A percentile compares a stretch with the other conserved stretches of the same genome.
These are phyloP conservation scores for Hozukius guyotensis DNA, from an alignment of 2,797 vertebrate genomes.

Conservation along the genomic window DNA sequence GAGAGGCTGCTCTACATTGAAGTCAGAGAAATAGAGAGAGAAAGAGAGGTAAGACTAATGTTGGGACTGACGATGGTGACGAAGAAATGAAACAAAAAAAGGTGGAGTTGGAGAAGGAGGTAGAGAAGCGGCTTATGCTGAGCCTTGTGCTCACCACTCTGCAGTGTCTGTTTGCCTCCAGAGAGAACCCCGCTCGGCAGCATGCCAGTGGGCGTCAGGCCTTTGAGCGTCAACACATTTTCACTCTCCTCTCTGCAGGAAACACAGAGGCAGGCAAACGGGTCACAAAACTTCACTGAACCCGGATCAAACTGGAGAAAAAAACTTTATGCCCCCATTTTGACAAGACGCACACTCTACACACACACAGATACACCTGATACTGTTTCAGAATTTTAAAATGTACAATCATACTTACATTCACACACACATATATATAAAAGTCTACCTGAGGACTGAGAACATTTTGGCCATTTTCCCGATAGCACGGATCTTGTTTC, in stretches of 20 bases:
- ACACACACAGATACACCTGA: neutral
- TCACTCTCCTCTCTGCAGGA: conserved; percentile 88
- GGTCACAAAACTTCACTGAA: conserved; percentile 46
- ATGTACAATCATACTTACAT: neutral
- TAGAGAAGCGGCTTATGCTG: conserved; percentile 18
- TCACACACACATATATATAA: conserved; percentile 7
- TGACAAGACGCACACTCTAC: neutral
- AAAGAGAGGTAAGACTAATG: conserved; percentile 6
- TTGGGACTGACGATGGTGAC: conserved; percentile 13
- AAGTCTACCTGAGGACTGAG: conserved; percentile 85
- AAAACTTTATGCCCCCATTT: neutral
- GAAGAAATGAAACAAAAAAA: conserved; percentile 25
- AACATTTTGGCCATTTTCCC: conserved; percentile 91
- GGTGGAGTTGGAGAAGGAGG: conserved; percentile 17
- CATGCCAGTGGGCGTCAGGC: conserved; percentile 88
- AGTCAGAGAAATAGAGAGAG: neutral
- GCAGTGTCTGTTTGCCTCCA: conserved; percentile 87
- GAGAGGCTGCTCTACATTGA: conserved; percentile 6
- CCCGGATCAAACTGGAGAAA: conserved; percentile 7
- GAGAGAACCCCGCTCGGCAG: conserved; percentile 87
- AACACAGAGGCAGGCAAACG: conserved; percentile 41
- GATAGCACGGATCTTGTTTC: conserved; percentile 88
- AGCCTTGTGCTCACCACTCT: conserved; percentile 82
- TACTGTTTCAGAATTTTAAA: neutral
- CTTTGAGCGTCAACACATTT: conserved; percentile 89